These are phyloP conservation scores for Epsilonema sp. DNA, from an alignment of 2,888 invertebrate genomes.

Conservation along the genomic window DNA sequence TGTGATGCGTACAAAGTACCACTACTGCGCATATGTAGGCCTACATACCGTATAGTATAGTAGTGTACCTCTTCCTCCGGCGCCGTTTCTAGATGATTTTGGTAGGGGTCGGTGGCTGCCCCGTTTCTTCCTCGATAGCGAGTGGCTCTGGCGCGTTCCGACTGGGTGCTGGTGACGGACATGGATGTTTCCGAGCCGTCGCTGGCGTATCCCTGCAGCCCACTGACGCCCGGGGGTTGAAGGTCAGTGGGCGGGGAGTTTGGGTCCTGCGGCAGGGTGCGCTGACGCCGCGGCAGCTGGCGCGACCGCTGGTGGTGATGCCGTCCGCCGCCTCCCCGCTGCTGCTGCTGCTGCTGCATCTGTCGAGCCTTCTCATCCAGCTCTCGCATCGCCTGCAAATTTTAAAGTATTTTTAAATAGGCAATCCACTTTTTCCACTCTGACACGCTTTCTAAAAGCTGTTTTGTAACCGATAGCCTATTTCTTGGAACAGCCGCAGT, in stretches of 20 bases:
- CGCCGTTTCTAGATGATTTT: too few relatives aligned
- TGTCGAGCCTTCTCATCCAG: conserved; percentile 13
- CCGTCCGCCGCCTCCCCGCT: conserved; percentile 1
- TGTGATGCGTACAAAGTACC: too few relatives aligned
- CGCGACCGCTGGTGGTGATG: background rate
- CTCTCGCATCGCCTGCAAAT: conserved; percentile 2
- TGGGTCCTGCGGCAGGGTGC: conserved; percentile 1
- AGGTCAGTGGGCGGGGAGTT: background rate
- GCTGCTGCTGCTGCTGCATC: conserved; percentile 16
- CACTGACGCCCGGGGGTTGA: background rate
- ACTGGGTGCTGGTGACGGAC: conserved; percentile 9
- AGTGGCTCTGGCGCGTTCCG: conserved; percentile 1
- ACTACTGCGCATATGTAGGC: too few relatives aligned
- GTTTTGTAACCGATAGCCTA: too few relatives aligned
- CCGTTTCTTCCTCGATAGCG: too few relatives aligned
- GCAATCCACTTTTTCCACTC: too few relatives aligned
- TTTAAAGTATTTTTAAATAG: too few relatives aligned
- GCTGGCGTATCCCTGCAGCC: background rate
- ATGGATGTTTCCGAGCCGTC: conserved; percentile 9
- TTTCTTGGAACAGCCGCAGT: too few relatives aligned
- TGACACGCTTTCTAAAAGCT: too few relatives aligned
- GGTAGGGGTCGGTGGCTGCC: too few relatives aligned
- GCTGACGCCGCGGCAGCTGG: background rate
- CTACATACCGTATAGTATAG: too few relatives aligned
- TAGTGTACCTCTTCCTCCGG: too few relatives aligned